Evolutionary conservation across 2,797 vertebrate genomes (phyloP).

Genomic region (Anguilla megastoma): DNA sequence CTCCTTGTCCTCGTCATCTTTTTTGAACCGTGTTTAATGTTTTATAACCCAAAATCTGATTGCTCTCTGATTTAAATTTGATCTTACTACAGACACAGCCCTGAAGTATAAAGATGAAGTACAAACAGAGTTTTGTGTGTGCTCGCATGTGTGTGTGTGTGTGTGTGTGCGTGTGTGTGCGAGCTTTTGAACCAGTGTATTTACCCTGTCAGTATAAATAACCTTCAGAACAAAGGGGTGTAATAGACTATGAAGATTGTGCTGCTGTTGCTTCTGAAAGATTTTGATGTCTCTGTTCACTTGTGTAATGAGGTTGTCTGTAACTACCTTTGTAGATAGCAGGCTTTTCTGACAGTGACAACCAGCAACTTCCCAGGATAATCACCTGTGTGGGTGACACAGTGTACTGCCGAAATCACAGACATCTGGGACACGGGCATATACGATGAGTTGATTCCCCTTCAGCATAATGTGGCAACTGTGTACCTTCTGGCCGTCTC

Average conservation of each 20-base stretch:
- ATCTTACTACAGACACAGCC: background rate
- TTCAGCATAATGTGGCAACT: background rate
- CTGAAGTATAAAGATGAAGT: background rate
- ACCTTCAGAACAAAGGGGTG: background rate
- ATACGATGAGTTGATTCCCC: conserved; percentile 32
- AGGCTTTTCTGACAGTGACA: conserved; percentile 38
- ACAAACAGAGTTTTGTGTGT: conserved; percentile 30
- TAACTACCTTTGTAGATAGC: background rate
- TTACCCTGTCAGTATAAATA: background rate
- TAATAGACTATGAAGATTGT: background rate
- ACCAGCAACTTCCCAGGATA: conserved; percentile 41
- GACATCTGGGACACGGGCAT: conserved; percentile 45
- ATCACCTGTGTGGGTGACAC: conserved; percentile 33
- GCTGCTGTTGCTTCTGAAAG: background rate
- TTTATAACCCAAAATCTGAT: background rate
- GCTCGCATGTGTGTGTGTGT: background rate
- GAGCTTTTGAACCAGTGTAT: background rate
- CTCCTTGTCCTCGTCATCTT: background rate
- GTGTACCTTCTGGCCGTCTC: conserved; percentile 28
- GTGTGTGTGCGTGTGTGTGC: conserved; percentile 19
- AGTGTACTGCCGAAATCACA: conserved; percentile 33
- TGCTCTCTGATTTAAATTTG: background rate
- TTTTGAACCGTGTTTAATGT: background rate
- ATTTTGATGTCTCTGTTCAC: background rate
- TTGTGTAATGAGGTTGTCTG: conserved; percentile 4